Evolutionary conservation across 2,888 invertebrate species (phyloP).

Genomic region (Lordiphosa andalusiaca): DNA sequence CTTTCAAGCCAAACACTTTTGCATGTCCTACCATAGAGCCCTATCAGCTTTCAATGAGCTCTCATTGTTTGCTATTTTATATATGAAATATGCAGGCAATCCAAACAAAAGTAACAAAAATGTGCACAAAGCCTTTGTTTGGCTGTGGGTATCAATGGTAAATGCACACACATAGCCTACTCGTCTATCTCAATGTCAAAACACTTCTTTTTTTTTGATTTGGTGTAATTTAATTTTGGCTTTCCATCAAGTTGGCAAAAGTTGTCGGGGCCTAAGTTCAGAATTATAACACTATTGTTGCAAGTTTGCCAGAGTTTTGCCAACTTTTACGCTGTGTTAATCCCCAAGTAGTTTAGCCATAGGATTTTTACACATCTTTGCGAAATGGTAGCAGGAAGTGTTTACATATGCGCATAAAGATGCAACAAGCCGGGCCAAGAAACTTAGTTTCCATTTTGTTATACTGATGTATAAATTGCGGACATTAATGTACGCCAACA

Average conservation of each 20-base stretch:
- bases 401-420: constrained; percentile 75
- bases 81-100: constrained; percentile 40
- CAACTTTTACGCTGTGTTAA: constrained; percentile 15
- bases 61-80: constrained; percentile 26
- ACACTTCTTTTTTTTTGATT: constrained; percentile 2
- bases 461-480: constrained; percentile 51
- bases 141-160: constrained; percentile 16
- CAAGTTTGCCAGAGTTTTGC: constrained; percentile 4
- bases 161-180: too few species aligned
- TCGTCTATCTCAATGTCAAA: too few species aligned
- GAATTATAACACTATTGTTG: constrained; percentile 37
- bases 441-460: constrained; percentile 39
- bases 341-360: constrained; percentile 44
- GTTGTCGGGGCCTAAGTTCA: constrained; percentile 46
- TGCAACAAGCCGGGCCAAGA: constrained; percentile 33
- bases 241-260: constrained; percentile 40
- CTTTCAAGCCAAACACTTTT: constrained; percentile 36
- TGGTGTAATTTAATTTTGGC: constrained; percentile 20
- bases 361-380: constrained; percentile 39
- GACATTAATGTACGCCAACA: constrained; percentile 54
- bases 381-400: constrained; percentile 51
- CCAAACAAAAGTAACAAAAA: constrained; percentile 9
- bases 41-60: constrained; percentile 36
- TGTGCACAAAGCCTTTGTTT: constrained; percentile 7
- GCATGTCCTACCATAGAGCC: constrained; percentile 8